Percentiles rank a stretch among this genome's conserved stretches.
These are phyloP conservation scores for Monochamus alternatus DNA, from an alignment of 2,888 invertebrate genomes.

Conservation along the genomic window DNA sequence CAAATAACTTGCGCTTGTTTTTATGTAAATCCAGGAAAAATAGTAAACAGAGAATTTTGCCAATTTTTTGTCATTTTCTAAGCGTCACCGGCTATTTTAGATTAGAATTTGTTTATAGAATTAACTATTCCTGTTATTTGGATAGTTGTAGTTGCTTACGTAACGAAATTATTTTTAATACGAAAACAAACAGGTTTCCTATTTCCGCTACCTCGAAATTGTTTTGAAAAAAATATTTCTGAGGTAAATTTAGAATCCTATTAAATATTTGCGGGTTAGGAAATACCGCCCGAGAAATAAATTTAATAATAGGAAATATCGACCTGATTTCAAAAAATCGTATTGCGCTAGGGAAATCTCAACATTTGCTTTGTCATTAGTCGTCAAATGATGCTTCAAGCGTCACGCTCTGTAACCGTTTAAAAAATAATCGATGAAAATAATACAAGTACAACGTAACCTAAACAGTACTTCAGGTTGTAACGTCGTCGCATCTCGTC, in stretches of 20 bases:
- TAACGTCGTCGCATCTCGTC: slow-evolving; percentile 1
- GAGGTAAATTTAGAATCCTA: slow-evolving; percentile 8
- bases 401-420: neutral
- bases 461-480: neutral
- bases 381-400: neutral
- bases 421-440: neutral
- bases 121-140: neutral
- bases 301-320: slow-evolving; percentile 19
- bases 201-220: slow-evolving; percentile 25
- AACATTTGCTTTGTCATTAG: neutral
- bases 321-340: slow-evolving; percentile 23
- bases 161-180: slow-evolving; percentile 31
- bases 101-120: neutral
- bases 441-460: neutral
- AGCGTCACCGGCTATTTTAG: neutral
- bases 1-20: too few relatives aligned
- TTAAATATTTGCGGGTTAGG: slow-evolving; percentile 14
- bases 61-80: neutral
- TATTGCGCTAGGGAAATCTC: neutral
- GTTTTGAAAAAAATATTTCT: slow-evolving; percentile 22
- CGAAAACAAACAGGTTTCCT: slow-evolving; percentile 27
- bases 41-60: neutral
- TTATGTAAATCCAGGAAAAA: neutral
- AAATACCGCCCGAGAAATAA: slow-evolving; percentile 8
- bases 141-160: slow-evolving; percentile 9